Evolutionary conservation across 1,140 invertebrate genomes (phyloP).

Genomic region (Oscheius sp.): DNA sequence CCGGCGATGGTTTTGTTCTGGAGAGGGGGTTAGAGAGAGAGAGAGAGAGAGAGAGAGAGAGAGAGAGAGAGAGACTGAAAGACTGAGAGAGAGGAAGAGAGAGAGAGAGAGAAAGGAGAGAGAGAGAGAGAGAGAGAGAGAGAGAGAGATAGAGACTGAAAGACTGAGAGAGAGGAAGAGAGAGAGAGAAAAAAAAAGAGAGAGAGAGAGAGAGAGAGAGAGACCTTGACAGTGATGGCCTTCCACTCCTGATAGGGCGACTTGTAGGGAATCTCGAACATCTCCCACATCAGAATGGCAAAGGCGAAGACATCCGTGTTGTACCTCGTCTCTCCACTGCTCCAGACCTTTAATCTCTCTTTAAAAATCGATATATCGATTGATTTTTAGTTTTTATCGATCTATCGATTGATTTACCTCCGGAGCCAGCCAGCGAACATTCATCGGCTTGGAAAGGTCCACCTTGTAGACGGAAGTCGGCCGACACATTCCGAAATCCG

Average conservation of each 20-base stretch:
- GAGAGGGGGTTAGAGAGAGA: too few relatives aligned
- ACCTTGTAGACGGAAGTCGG: conserved; percentile 51
- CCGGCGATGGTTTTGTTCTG: conserved; percentile 43
- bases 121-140: too few relatives aligned
- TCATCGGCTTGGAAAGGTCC: conserved; percentile 47
- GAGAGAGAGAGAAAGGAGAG: too few relatives aligned
- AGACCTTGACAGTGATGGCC: conserved; percentile 48
- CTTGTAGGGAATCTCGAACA: conserved; percentile 34
- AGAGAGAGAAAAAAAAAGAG: background rate
- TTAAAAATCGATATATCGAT: too few relatives aligned
- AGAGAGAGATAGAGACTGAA: too few relatives aligned
- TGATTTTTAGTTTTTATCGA: too few relatives aligned
- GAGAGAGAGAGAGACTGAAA: too few relatives aligned
- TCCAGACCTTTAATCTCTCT: too few relatives aligned
- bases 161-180: too few relatives aligned
- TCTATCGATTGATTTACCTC: too few relatives aligned
- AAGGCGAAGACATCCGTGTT: conserved; percentile 37
- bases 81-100: too few relatives aligned
- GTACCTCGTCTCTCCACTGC: conserved; percentile 36
- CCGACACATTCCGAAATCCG: conserved; percentile 55
- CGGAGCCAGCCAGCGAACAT: conserved; percentile 41
- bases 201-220: conserved; percentile 17
- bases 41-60: too few relatives aligned
- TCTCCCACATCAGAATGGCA: conserved; percentile 36
- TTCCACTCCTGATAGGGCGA: conserved; percentile 33